Base-by-base conservation (phyloP, 1,140 invertebrate species). In the Acromyrmex heyeri region DNA sequence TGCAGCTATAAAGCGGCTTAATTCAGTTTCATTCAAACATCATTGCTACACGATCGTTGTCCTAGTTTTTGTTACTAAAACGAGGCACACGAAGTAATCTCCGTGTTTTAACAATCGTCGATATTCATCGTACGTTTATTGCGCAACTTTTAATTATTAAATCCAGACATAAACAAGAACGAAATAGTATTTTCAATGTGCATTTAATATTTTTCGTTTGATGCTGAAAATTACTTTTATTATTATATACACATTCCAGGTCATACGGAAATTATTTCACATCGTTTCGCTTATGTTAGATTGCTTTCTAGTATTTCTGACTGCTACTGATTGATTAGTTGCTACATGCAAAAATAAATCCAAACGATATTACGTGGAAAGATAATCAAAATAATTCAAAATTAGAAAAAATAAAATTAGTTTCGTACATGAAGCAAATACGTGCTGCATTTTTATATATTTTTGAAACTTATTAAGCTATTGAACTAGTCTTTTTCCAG, bases 41-140 rank as follows among this genome's bases (percentile, higher is more conserved):
- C 38, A 38, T 69, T 21, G 12, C 21, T 48, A 69, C 65, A 24
- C 10, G 34, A 69, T 69, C 44, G n/a, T 69, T 16, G 38, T 50
- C 65, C 65, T 8, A 69, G 65, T 69, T 69, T 69, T 69, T 69
- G 34, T 67, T 67, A 10, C n/a, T 38, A 67, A 67, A 67, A 69
- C 38, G 65, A 24, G n/a, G 12, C 65, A 69, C 21, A 38, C 38
- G 38, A 69, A 27, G 21, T 69, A 69, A 69, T 69, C 38, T 27
- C 38, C 38, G 21, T n/a, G 38, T 16, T 69, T 69, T 69, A 69
- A 69, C 65, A 27, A 69, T 50, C 38, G 2, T 7, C 38, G 5
- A 12, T 44, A 50, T 69, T 69, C 38, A 69, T 69, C 38, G 27
- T 48, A 27, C 34, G 14, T 69, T 50, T 14, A 50, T 69, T 21